Conservation (phyloP, 2,113 vertebrate genomes). For the Mobula hypostoma region DNA sequence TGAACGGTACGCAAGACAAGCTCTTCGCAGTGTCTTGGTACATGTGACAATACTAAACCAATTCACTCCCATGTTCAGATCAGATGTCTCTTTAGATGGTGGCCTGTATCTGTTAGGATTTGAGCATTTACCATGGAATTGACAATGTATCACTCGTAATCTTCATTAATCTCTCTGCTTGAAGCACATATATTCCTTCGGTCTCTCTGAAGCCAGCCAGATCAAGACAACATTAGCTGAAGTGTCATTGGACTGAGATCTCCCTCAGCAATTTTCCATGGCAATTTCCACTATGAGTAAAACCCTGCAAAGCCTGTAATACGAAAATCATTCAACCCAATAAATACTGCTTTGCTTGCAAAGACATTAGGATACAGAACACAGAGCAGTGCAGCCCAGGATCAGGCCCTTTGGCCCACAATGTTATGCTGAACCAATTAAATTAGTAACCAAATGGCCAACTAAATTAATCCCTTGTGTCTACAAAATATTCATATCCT, state of each 20-base stretch:
- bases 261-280: not conserved
- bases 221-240: not conserved
- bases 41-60: no score
- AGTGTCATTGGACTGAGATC: not conserved
- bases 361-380: no score
- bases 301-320: not conserved
- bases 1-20: no score
- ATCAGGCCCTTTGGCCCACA: no score
- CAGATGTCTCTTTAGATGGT: not conserved
- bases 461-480: no score
- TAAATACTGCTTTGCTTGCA: not conserved
- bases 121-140: not conserved
- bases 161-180: not conserved
- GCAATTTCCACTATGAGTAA: not conserved
- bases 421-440: no score
- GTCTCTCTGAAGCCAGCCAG: not conserved
- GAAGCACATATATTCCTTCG: not conserved
- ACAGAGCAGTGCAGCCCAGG: no score
- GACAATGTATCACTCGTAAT: not conserved
- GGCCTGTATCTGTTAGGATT: not conserved
- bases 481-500: no score
- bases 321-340: not conserved
- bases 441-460: no score
- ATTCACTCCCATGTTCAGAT: not conserved
- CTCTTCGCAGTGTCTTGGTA: no score